phyloP scores from a whole-genome alignment of 2,113 vertebrate genomes.

The Brevimyrus niger region DNA sequence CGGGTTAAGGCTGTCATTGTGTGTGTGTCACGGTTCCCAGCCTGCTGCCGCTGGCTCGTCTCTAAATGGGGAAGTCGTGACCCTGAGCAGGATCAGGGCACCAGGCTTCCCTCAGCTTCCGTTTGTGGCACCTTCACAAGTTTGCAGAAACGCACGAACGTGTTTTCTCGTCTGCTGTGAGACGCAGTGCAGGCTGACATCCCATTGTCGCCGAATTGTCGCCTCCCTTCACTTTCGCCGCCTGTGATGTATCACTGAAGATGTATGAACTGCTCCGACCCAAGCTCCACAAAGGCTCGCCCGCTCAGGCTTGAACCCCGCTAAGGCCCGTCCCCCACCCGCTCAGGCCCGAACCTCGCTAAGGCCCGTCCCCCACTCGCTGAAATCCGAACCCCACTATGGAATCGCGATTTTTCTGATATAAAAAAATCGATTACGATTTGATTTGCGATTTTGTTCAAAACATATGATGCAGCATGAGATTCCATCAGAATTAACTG shows the following conservation, averaged over 20 bases:
- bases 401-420: too few species aligned
- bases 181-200: conserved; percentile 23
- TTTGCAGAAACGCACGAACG: not conserved
- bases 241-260: conserved; percentile 56
- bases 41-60: not conserved
- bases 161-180: not conserved
- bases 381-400: too few species aligned
- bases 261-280: conserved; percentile 37
- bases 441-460: too few species aligned
- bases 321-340: too few species aligned
- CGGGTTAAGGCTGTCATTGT: too few species aligned
- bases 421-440: too few species aligned
- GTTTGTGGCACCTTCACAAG: not conserved
- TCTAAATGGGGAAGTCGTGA: not conserved
- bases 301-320: too few species aligned
- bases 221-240: conserved; percentile 20
- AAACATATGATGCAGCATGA: too few species aligned
- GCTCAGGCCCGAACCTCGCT: too few species aligned
- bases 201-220: not conserved
- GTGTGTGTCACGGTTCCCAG: not conserved
- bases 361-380: too few species aligned
- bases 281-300: too few species aligned
- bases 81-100: not conserved
- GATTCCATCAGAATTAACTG: too few species aligned
- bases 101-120: not conserved